Conservation (phyloP, 2,888 invertebrate species). For the Limnephilus auricula region DNA sequence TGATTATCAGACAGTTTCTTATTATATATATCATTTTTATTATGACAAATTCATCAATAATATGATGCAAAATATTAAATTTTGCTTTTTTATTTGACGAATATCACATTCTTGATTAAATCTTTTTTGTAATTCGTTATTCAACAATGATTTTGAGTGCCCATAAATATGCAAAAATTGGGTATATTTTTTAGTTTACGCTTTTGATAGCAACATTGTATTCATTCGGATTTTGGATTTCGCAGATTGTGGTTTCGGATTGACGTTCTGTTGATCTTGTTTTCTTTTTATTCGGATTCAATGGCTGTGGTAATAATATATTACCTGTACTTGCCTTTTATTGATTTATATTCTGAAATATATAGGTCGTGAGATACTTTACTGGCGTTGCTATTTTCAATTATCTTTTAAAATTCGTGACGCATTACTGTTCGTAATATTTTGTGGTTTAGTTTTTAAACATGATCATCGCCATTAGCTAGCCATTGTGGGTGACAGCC, state of each 20-base stretch:
- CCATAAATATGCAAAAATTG: slow-evolving; percentile 21
- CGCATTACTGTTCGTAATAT: slow-evolving; percentile 39
- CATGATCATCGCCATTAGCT: slow-evolving; percentile 63
- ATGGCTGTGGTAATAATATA: slow-evolving; percentile 58
- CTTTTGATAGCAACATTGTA: slow-evolving; percentile 56
- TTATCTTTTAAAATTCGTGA: slow-evolving; percentile 38
- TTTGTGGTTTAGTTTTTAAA: slow-evolving; percentile 43
- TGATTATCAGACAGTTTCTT: slow-evolving; percentile 31
- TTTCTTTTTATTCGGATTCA: slow-evolving; percentile 60
- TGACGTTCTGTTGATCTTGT: slow-evolving; percentile 62
- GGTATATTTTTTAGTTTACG: slow-evolving; percentile 14
- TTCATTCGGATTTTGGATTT: slow-evolving; percentile 47
- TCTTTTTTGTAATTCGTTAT: background rate
- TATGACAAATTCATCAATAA: background rate
- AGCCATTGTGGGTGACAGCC: slow-evolving; percentile 64
- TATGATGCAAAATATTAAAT: background rate
- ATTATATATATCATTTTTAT: background rate
- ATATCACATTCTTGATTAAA: background rate
- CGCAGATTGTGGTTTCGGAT: slow-evolving; percentile 55
- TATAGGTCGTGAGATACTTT: slow-evolving; percentile 35
- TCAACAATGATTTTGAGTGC: slow-evolving; percentile 32
- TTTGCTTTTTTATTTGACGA: background rate
- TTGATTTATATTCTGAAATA: slow-evolving; percentile 56
- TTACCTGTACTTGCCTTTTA: slow-evolving; percentile 53
- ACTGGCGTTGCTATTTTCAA: slow-evolving; percentile 13